Percentiles rank a stretch among this genome's conserved stretches.
phyloP scores from a whole-genome alignment of 2,888 invertebrate genomes.

The Drosophila kuntzei region DNA sequence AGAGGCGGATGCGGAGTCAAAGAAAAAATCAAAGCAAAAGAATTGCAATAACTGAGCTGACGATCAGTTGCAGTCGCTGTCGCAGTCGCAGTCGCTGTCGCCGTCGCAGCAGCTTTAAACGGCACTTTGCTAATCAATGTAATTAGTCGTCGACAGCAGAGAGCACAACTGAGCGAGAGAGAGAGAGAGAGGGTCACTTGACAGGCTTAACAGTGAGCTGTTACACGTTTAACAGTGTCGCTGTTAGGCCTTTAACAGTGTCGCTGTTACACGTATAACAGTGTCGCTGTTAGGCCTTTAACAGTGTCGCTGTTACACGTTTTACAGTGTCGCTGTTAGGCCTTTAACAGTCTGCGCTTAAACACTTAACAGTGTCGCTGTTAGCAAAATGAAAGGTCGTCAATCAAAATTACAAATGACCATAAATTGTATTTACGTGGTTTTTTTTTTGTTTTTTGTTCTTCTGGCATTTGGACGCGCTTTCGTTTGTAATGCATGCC shows the following conservation, averaged over 20 bases:
- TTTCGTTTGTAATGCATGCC: constrained; percentile 66
- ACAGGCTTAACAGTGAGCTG: constrained; percentile 16
- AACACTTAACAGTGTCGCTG: constrained; percentile 23
- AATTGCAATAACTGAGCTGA: constrained; percentile 40
- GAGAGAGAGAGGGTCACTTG: constrained; percentile 4
- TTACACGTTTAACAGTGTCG: constrained; percentile 23
- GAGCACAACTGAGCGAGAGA: constrained; percentile 8
- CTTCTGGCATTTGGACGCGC: constrained; percentile 37
- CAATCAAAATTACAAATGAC: constrained; percentile 52
- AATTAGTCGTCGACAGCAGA: constrained; percentile 51
- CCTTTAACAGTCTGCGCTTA: not conserved
- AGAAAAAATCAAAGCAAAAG: constrained; percentile 24
- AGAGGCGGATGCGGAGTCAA: constrained; percentile 47
- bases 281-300: constrained; percentile 12
- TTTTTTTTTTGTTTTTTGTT: constrained; percentile 5
- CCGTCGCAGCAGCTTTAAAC: constrained; percentile 51
- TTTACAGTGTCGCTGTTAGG: constrained; percentile 25
- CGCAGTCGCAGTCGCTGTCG: constrained; percentile 9
- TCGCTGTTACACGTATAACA: constrained; percentile 17
- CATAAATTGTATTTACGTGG: constrained; percentile 29
- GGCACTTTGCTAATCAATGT: constrained; percentile 74
- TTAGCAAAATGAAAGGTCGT: constrained; percentile 29
- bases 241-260: constrained; percentile 17
- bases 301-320: constrained; percentile 6
- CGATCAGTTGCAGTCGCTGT: constrained; percentile 30